Conservation (phyloP, 2,113 vertebrate species). For the Silurus meridionalis region DNA sequence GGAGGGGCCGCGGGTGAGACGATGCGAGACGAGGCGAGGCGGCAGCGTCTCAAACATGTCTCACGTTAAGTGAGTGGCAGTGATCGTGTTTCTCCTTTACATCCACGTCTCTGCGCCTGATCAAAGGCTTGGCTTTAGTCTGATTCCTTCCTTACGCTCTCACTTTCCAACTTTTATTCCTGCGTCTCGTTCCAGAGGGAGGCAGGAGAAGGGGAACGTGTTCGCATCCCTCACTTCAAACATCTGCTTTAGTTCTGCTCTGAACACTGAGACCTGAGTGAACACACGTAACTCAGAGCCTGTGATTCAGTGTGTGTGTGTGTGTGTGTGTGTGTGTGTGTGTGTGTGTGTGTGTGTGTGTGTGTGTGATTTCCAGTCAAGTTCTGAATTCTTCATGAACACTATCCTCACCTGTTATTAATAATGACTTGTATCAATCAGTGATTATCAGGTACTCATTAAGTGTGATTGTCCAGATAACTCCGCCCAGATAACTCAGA, state of each 20-base stretch:
- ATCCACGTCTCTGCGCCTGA: slow-evolving; percentile 34
- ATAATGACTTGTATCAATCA: not conserved
- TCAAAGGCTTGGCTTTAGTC: slow-evolving; percentile 48
- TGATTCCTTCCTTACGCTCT: slow-evolving; percentile 41
- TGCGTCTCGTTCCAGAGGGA: slow-evolving; percentile 45
- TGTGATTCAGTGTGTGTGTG: too few species aligned
- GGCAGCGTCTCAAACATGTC: slow-evolving; percentile 28
- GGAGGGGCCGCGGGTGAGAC: not conserved
- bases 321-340: not conserved
- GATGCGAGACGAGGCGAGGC: not conserved
- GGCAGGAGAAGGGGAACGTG: not conserved
- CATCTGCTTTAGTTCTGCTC: slow-evolving; percentile 31
- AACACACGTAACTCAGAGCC: not conserved
- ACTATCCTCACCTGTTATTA: not conserved
- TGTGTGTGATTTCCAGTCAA: not conserved
- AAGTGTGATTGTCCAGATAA: not conserved
- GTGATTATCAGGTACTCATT: not conserved
- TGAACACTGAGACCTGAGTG: not conserved
- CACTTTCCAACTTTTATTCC: slow-evolving; percentile 52
- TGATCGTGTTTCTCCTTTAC: slow-evolving; percentile 25
- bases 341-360: not conserved
- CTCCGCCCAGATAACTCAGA: too few species aligned
- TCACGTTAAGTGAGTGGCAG: slow-evolving; percentile 43
- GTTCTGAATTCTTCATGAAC: not conserved
- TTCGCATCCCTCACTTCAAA: not conserved